Evolutionary conservation across 1,140 invertebrate species (phyloP), one percentile per base, ranked within the genome.

Genomic region (Parapsyche elsis): DNA sequence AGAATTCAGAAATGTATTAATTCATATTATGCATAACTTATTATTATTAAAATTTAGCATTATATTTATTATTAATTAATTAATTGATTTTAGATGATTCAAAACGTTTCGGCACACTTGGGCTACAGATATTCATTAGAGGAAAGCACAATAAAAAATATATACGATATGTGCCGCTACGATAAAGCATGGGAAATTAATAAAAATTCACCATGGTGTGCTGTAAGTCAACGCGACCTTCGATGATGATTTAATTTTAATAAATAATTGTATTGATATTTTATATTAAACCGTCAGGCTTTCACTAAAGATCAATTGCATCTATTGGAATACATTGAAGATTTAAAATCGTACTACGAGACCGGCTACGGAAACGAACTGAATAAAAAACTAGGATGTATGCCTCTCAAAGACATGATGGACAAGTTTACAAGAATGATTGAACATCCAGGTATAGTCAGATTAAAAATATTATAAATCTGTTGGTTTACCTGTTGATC

Each of bases 311-410:
- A 93, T 59, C 94, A 96, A 83, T 87, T 95, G 0, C 88, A 91
- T 81, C 86, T 94, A 1, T 78, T 97, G 26, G 95, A 97, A 84
- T 97, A 96, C 84, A 87, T 90, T 0, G 92, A 95, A 85, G 95
- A 97, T 87, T 86, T 97, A 7, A 90, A 94, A 84, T 92, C 93
- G 81, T 96, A 94, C 84, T 95, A 95, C 86, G 92, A 91, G 77
- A 90, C 92, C 75, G 94, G 94, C 2, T 94, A 94, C 85, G 95
- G 94, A 0, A 91, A 92, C 70, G 86, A 90, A 9, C 87, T 92
- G 57, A 93, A 93, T 79, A 86, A 87, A 49, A 90, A 91, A 76
- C 88, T 96, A 16, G 95, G 94, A 57, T 97, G 96, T 87, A 90
- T 92, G 0, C 88, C 92, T 0, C 86, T 95, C 0, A 91, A 92